A percentile compares a stretch with the other conserved stretches of the same genome.
Evolutionary conservation across 2,888 invertebrate genomes (phyloP).

Genomic region (Polydrusus cervinus): DNA sequence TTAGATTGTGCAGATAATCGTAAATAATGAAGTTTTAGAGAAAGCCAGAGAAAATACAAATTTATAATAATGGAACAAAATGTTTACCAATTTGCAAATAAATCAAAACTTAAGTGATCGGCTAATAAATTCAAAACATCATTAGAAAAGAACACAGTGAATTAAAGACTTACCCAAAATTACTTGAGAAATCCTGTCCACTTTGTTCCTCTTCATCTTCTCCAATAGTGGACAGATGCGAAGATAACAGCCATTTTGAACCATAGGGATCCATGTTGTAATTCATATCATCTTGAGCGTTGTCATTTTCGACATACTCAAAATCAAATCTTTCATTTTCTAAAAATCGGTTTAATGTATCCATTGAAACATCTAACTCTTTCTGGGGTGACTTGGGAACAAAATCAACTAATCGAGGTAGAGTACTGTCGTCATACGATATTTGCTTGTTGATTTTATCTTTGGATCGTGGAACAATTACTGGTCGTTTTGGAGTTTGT

Average conservation of each 20-base stretch:
- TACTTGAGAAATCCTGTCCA: slow-evolving; percentile 52
- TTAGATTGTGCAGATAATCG: background rate
- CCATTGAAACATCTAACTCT: slow-evolving; percentile 70
- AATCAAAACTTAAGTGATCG: too few relatives aligned
- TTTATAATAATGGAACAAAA: too few relatives aligned
- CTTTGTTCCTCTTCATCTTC: slow-evolving; percentile 78
- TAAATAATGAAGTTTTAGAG: too few relatives aligned
- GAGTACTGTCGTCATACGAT: slow-evolving; percentile 58
- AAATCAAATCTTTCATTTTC: slow-evolving; percentile 65
- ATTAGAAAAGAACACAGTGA: slow-evolving; percentile 1
- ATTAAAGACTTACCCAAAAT: slow-evolving; percentile 37
- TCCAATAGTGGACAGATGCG: slow-evolving; percentile 81
- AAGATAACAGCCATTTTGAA: slow-evolving; percentile 74
- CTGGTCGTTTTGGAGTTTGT: slow-evolving; percentile 59
- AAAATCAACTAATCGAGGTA: slow-evolving; percentile 83
- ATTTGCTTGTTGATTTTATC: slow-evolving; percentile 54
- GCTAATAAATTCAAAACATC: too few relatives aligned
- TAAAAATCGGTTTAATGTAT: slow-evolving; percentile 65
- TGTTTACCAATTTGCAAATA: too few relatives aligned
- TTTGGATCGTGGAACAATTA: slow-evolving; percentile 67
- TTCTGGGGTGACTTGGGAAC: slow-evolving; percentile 76
- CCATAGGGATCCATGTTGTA: slow-evolving; percentile 66
- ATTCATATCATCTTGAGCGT: slow-evolving; percentile 59
- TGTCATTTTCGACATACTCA: slow-evolving; percentile 55
- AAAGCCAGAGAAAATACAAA: background rate